Conservation (phyloP, 2,888 invertebrate species). For the Fissipunctia ypsillon region DNA sequence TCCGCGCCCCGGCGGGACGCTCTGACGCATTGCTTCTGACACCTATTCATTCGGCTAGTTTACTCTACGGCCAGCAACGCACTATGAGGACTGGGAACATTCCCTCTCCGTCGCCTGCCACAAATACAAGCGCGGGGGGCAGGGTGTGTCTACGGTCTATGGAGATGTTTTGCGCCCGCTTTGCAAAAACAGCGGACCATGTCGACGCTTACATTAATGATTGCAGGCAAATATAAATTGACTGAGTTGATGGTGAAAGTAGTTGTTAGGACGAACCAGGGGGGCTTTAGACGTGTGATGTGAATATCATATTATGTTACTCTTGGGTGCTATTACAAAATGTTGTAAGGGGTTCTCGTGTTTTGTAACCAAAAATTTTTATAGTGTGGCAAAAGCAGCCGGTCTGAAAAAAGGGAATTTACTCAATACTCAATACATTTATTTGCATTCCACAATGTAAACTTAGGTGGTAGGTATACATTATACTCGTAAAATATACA, state of each 20-base stretch:
- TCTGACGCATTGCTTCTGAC: conserved; percentile 88
- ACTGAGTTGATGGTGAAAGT: conserved; percentile 85
- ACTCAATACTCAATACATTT: too few species aligned
- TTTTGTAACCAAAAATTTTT: conserved; percentile 16
- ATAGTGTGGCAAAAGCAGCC: not conserved
- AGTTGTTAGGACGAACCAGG: conserved; percentile 84
- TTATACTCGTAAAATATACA: too few species aligned
- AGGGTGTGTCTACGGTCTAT: conserved; percentile 59
- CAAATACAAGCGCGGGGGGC: conserved; percentile 59
- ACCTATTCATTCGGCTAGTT: conserved; percentile 87
- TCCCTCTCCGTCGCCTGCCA: conserved; percentile 66
- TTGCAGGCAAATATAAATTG: conserved; percentile 89
- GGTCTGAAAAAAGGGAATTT: not conserved
- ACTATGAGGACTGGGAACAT: conserved; percentile 58
- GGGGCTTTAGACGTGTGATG: conserved; percentile 83
- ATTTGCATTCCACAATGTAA: too few species aligned
- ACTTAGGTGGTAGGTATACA: too few species aligned
- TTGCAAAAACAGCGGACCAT: conserved; percentile 75
- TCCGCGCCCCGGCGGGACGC: conserved; percentile 78
- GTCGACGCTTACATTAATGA: conserved; percentile 81
- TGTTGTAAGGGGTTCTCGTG: conserved; percentile 67
- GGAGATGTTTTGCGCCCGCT: conserved; percentile 53
- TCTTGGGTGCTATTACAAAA: conserved; percentile 69
- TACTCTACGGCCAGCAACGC: conserved; percentile 73
- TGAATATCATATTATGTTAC: conserved; percentile 83